Evolutionary conservation across 2,797 vertebrate species (phyloP).

Genomic region (Hypotaenidia okinawae): DNA sequence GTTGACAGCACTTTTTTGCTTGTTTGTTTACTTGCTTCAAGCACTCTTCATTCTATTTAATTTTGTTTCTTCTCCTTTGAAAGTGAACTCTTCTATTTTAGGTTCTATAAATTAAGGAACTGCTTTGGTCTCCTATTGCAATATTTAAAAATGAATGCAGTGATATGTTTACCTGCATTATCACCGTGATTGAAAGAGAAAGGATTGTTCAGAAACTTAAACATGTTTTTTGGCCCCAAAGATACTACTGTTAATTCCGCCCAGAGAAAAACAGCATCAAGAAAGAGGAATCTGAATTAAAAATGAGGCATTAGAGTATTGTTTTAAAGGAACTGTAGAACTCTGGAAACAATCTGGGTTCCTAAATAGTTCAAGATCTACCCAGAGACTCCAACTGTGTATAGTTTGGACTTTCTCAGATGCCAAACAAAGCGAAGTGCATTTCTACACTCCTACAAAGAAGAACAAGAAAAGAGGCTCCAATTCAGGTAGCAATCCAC

Average conservation of each 20-base stretch:
- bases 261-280: background rate
- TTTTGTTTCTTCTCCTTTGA: constrained; percentile 33
- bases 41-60: background rate
- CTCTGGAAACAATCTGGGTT: background rate
- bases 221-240: background rate
- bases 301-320: background rate
- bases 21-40: background rate
- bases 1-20: constrained; percentile 2
- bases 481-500: background rate
- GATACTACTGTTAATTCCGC: background rate
- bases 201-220: background rate
- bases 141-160: constrained; percentile 11
- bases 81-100: background rate
- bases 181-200: background rate
- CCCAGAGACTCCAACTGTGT: background rate
- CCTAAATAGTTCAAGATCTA: background rate
- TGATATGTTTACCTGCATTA: background rate
- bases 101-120: constrained; percentile 24
- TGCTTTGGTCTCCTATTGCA: background rate
- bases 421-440: background rate
- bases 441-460: background rate
- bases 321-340: background rate
- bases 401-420: background rate
- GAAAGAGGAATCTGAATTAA: background rate
- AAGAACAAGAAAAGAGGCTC: background rate